Evolutionary conservation across 2,113 vertebrate species (phyloP), one percentile per base, ranked within the genome.

Genomic region (Cavia porcellus): DNA sequence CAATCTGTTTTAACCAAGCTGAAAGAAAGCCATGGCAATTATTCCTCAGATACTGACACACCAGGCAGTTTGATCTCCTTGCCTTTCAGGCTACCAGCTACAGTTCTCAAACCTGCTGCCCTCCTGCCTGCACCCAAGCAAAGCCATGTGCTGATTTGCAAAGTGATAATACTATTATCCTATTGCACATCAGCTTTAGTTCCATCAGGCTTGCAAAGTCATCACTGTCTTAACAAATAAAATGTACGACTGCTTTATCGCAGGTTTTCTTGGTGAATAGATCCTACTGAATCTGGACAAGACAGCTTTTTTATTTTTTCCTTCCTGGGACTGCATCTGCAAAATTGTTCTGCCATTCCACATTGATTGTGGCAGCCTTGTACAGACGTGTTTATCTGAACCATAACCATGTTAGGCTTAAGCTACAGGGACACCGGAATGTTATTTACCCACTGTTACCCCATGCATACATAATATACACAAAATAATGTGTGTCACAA

Each of bases 131-230:
- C 98, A 97, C 98, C 98, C 98, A 98, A 92, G 97, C 97, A 98
- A 97, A 98, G 98, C 97, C 97, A 98, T 96, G 93, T 52, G 90
- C 98, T 98, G 98, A 98, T 98, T 97, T 98, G 98, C 98, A 98
- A 98, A 98, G 98, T 94, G 96, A 98, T 98, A 95, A 98, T 97
- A 96, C 98, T 97, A 97, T 97, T 98, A 98, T 30, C 0, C 98
- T 98, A 97, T 95, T 96, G 82, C 92, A 92, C 95, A 97, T 96
- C 97, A 98, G 98, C 97, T 98, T 98, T 98, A 75, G 97, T 98
- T 98, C 97, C 97, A 98, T 96, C 92, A 4, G 80, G 96, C 92
- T 98, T 97, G 96, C 97, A 97, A 96, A 64, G 94, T 97, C 98
- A 96, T 96, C 97, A 80, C 96, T 28, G 10, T 93, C 96, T 98